phyloP scores from a whole-genome alignment of 2,113 vertebrate species.

The Salvelinus fontinalis region DNA sequence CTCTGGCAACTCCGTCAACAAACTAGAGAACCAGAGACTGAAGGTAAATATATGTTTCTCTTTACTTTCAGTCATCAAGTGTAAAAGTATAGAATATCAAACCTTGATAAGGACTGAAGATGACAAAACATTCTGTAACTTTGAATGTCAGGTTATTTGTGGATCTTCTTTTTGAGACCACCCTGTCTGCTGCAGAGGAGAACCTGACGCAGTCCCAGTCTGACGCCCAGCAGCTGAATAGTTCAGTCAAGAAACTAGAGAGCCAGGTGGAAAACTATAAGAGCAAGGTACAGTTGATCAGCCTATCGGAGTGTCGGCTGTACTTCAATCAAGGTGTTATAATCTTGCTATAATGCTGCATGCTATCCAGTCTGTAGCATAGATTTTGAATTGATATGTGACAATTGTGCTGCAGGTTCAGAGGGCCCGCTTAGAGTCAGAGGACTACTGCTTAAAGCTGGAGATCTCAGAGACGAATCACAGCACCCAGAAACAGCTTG shows the following conservation, averaged over 20 bases:
- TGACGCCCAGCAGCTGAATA: constrained; percentile 82
- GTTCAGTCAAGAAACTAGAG: constrained; percentile 79
- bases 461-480: constrained; percentile 69
- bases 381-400: neutral
- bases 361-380: no score
- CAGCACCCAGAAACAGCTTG: constrained; percentile 81
- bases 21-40: constrained; percentile 83
- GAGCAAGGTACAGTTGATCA: constrained; percentile 74
- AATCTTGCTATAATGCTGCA: no score
- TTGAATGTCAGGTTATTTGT: neutral
- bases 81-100: neutral
- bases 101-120: neutral
- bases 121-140: neutral
- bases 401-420: constrained; percentile 68
- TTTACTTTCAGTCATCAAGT: neutral
- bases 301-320: neutral
- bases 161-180: constrained; percentile 61
- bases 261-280: constrained; percentile 85
- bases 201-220: constrained; percentile 75
- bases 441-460: constrained; percentile 77
- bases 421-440: constrained; percentile 79
- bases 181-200: constrained; percentile 75
- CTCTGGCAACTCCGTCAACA: constrained; percentile 67
- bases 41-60: constrained; percentile 69
- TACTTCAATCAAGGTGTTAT: neutral